These are phyloP conservation scores for Cardiocondyla obscurior DNA, from an alignment of 1,140 invertebrate species.

Conservation along the genomic window DNA sequence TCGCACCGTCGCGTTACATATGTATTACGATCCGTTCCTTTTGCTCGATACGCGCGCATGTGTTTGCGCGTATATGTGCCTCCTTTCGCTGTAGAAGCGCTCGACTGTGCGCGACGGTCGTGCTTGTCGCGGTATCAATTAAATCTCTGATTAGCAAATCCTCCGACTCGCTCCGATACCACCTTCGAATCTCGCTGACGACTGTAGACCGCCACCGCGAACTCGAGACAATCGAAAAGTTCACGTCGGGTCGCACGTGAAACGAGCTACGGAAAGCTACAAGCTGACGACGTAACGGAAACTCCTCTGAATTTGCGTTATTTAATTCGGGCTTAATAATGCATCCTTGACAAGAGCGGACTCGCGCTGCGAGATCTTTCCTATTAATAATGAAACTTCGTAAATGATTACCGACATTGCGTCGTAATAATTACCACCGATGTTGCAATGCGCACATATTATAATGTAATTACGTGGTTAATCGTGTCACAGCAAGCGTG, in stretches of 20 bases:
- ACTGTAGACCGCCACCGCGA: constrained; percentile 66
- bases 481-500: background rate
- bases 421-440: background rate
- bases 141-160: constrained; percentile 80
- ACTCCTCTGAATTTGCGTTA: background rate
- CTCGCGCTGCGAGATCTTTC: background rate
- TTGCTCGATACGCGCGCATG: constrained; percentile 63
- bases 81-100: constrained; percentile 7
- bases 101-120: constrained; percentile 68
- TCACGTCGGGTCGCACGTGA: constrained; percentile 3
- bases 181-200: constrained; percentile 69
- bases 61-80: constrained; percentile 31
- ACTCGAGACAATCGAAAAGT: constrained; percentile 65
- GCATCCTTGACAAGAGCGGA: background rate
- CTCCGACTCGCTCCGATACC: constrained; percentile 60
- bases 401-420: background rate
- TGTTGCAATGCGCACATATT: background rate
- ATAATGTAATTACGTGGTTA: background rate
- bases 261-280: no score
- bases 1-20: constrained; percentile 75
- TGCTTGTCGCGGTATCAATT: constrained; percentile 78
- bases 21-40: constrained; percentile 76
- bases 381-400: background rate
- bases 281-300: background rate
- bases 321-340: background rate